Conservation (phyloP, 2,888 invertebrate genomes). For the Leucoma salicis region DNA sequence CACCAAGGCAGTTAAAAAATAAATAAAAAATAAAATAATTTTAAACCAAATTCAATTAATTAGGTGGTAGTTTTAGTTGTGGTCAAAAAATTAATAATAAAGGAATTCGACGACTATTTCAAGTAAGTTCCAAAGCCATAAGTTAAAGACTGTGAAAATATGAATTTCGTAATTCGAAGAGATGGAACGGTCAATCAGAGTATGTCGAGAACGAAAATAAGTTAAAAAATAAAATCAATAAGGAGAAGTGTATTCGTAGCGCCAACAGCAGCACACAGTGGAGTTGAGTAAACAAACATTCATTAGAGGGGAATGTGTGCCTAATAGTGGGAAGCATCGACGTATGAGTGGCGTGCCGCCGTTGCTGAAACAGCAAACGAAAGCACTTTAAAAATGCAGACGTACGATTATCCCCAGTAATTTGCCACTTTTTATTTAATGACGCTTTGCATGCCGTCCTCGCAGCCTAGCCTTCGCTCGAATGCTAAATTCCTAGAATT, state of each 20-base stretch:
- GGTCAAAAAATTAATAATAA: no score
- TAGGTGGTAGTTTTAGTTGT: no score
- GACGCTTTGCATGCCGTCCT: conserved; percentile 42
- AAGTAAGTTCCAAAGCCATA: no score
- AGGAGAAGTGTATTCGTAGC: conserved; percentile 10
- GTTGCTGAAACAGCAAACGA: conserved; percentile 26
- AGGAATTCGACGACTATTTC: no score
- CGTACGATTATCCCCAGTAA: conserved; percentile 52
- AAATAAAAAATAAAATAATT: no score
- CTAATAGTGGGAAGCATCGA: conserved; percentile 17
- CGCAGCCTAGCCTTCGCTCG: conserved; percentile 12
- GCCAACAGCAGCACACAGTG: conserved; percentile 5
- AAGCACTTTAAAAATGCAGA: conserved; percentile 44
- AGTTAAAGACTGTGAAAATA: no score
- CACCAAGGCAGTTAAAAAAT: no score
- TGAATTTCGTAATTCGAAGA: no score
- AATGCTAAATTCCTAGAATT: conserved; percentile 42
- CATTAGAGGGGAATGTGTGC: conserved; percentile 16
- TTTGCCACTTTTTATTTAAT: conserved; percentile 48
- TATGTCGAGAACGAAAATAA: conserved; percentile 8
- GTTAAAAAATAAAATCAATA: conserved; percentile 17
- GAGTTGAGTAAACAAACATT: conserved; percentile 20
- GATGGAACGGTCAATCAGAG: no score
- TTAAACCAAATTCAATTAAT: no score
- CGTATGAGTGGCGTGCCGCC: conserved; percentile 26